Conservation (phyloP, 1,140 invertebrate species). For the roundworm (Caenorhabditis elegans) region WBcel235 BX284605.5:19202501-19203000, state of each 20-base stretch:
- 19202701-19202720: background rate
- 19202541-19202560: too few relatives aligned
- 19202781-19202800: background rate
- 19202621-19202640: background rate
- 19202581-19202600: background rate
- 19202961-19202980: background rate
- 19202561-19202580: too few relatives aligned
- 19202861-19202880: background rate
- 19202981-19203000: background rate
- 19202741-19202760: too few relatives aligned
- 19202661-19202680: background rate
- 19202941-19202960: conserved; percentile 8
- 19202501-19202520: too few relatives aligned
- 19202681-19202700: background rate
- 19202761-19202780: background rate
- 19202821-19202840: background rate
- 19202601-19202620: background rate
- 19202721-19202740: background rate
- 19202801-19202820: background rate
- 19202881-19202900: background rate
- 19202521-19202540: too few relatives aligned
- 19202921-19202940: background rate
- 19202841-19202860: background rate
- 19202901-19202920: background rate
- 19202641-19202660: background rate